Evolutionary conservation across 2,888 invertebrate species (phyloP).

Genomic region (Chaitophorus viminalis): DNA sequence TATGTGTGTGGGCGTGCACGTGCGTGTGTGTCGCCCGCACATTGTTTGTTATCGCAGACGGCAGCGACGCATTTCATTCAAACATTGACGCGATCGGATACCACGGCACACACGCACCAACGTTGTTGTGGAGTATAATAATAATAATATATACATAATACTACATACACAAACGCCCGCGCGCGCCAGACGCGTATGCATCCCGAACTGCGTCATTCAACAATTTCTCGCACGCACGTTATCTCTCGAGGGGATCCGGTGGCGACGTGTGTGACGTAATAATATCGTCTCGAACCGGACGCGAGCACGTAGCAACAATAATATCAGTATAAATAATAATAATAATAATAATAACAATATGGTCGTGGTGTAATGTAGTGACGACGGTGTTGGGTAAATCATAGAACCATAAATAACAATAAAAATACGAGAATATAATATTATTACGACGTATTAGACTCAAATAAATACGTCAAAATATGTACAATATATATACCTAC

Average conservation of each 20-base stretch:
- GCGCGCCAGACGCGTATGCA: neutral
- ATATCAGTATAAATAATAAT: too few relatives aligned
- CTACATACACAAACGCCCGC: neutral
- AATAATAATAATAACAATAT: too few relatives aligned
- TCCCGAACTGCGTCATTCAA: constrained; percentile 58
- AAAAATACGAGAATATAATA: neutral
- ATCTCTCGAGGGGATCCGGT: constrained; percentile 30
- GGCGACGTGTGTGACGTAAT: constrained; percentile 28
- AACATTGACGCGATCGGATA: constrained; percentile 40
- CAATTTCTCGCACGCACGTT: constrained; percentile 39
- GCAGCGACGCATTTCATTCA: constrained; percentile 53
- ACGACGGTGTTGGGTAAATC: neutral
- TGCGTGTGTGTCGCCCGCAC: neutral
- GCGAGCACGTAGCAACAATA: neutral
- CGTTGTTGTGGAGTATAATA: neutral
- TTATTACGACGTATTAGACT: too few relatives aligned
- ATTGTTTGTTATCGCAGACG: constrained; percentile 54
- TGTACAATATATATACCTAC: too few relatives aligned
- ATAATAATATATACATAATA: too few relatives aligned
- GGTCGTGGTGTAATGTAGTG: neutral
- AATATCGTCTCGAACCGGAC: constrained; percentile 40
- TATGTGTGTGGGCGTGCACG: neutral
- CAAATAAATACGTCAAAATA: too few relatives aligned
- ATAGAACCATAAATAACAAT: neutral
- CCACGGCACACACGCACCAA: neutral